These are phyloP conservation scores for Apostichopus leukothele DNA, from an alignment of 53 echinoderm and acorn worm genomes.

Conservation along the genomic window DNA sequence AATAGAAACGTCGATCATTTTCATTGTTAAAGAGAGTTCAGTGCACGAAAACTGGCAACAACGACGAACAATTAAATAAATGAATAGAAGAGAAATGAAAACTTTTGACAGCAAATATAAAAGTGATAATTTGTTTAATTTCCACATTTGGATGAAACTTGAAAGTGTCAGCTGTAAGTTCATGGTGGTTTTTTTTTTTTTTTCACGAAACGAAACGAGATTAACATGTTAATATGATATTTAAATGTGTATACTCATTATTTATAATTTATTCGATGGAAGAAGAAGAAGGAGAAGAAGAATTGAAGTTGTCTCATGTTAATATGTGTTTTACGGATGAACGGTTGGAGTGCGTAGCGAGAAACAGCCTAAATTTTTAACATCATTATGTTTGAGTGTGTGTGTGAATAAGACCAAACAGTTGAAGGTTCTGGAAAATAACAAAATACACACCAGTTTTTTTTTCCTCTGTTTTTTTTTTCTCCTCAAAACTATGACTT, in stretches of 20 bases:
- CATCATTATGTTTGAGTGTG: constrained; percentile 3
- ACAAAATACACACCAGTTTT: constrained; percentile 3
- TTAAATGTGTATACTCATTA: constrained; percentile 39
- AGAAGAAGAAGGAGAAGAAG: not conserved
- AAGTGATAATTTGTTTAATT: constrained; percentile 6
- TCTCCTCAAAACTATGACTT: constrained; percentile 1
- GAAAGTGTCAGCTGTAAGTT: constrained; percentile 46
- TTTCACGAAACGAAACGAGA: constrained; percentile 16
- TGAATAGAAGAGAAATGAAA: not conserved
- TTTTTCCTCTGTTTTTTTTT: not conserved
- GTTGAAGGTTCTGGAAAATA: constrained; percentile 3
- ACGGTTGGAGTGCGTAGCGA: constrained; percentile 18
- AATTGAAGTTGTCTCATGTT: constrained; percentile 19
- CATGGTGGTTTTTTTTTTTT: constrained; percentile 28
- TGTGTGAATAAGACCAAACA: not conserved
- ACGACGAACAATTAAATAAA: too few species aligned
- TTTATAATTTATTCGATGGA: constrained; percentile 43
- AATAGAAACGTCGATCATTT: not conserved
- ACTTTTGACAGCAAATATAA: not conserved
- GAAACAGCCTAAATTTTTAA: constrained; percentile 17
- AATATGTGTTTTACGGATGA: constrained; percentile 20
- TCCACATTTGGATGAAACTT: constrained; percentile 25
- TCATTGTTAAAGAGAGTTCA: too few species aligned
- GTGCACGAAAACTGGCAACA: not conserved
- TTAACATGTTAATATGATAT: constrained; percentile 36